These are phyloP conservation scores for Anolis carolinensis DNA, from an alignment of 2,113 vertebrate species.

Conservation along the genomic window DNA sequence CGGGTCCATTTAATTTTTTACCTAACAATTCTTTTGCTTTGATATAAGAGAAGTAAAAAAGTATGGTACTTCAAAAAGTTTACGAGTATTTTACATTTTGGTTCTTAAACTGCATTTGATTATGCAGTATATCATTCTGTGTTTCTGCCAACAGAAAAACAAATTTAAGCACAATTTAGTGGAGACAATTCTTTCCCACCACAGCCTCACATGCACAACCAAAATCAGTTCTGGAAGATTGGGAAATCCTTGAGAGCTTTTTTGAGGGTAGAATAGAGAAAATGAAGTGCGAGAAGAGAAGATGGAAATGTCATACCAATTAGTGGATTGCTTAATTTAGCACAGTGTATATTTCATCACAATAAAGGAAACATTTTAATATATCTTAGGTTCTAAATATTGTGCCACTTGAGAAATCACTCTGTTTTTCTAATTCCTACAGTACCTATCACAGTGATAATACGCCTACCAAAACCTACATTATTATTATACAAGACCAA, in stretches of 20 bases:
- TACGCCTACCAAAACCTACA: too few relatives aligned
- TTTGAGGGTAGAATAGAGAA: too few relatives aligned
- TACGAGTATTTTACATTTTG: not conserved
- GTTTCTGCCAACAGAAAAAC: not conserved
- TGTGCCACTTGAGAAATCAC: not conserved
- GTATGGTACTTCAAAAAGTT: not conserved
- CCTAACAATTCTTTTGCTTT: not conserved
- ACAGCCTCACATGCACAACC: not conserved
- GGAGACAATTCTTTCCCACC: not conserved
- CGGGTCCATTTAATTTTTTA: slow-evolving; percentile 54
- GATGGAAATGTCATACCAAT: too few relatives aligned
- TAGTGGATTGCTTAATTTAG: not conserved
- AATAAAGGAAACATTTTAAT: not conserved
- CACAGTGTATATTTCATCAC: not conserved
- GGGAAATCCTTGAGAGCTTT: too few relatives aligned
- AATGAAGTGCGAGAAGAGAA: too few relatives aligned
- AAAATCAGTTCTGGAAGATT: not conserved
- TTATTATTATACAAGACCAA: not conserved
- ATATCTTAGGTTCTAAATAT: not conserved
- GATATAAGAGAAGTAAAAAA: not conserved
- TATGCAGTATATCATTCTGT: not conserved
- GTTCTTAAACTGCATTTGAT: not conserved
- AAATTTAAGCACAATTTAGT: not conserved
- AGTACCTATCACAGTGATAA: not conserved
- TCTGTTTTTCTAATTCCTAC: not conserved